A percentile compares a stretch with the other conserved stretches of the same genome.
Evolutionary conservation across 2,797 vertebrate species (phyloP).

Genomic region (Sphaeramia orbicularis): DNA sequence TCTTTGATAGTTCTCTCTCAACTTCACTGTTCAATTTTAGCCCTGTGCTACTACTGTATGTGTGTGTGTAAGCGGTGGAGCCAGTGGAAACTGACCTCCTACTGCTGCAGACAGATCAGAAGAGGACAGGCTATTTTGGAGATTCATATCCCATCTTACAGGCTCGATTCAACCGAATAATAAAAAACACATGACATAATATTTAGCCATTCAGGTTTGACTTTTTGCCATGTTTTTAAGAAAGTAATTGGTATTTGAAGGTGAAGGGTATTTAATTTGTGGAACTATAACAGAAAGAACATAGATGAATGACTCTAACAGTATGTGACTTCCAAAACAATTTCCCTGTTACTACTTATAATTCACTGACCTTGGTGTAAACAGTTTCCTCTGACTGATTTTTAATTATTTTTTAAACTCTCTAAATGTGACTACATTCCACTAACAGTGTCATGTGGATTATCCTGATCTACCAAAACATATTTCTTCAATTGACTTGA

Average conservation of each 20-base stretch:
- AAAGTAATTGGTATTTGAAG: too few species aligned
- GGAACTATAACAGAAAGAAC: too few species aligned
- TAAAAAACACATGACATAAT: neutral
- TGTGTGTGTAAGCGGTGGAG: constrained; percentile 31
- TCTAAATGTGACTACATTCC: too few species aligned
- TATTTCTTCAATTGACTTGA: neutral
- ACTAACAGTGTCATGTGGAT: neutral
- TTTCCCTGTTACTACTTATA: neutral
- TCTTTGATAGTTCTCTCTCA: constrained; percentile 73
- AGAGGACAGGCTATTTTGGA: constrained; percentile 24
- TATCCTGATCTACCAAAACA: neutral
- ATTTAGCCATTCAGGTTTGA: too few species aligned
- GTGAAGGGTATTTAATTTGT: too few species aligned
- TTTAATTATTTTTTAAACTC: neutral
- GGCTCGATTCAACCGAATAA: constrained; percentile 18
- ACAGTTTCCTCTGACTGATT: neutral
- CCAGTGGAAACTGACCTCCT: constrained; percentile 55
- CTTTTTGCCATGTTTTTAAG: too few species aligned
- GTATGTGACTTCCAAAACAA: neutral
- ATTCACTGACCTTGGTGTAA: neutral
- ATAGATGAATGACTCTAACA: neutral
- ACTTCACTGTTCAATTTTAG: constrained; percentile 64
- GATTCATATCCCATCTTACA: constrained; percentile 22
- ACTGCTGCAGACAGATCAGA: constrained; percentile 40
- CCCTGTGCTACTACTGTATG: constrained; percentile 36